Evolutionary conservation across 1,140 invertebrate genomes (phyloP).

Genomic region (Helicoverpa armigera): DNA sequence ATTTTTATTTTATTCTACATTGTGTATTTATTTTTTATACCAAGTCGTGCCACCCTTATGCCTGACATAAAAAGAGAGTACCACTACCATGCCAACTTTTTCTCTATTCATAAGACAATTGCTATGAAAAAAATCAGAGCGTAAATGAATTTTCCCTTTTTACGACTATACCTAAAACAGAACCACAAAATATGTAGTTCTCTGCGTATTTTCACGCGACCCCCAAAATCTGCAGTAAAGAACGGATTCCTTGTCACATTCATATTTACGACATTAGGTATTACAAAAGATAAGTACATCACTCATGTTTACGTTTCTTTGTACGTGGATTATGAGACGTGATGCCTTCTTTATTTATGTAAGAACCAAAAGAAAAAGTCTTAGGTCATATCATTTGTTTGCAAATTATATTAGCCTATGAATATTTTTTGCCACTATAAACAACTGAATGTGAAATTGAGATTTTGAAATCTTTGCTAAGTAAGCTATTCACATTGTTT

Average conservation of each 20-base stretch:
- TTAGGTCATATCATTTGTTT: slow-evolving; percentile 69
- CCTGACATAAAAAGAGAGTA: slow-evolving; percentile 28
- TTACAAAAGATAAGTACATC: slow-evolving; percentile 74
- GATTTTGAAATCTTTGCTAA: too few species aligned
- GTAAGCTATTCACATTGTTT: neutral
- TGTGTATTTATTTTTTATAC: slow-evolving; percentile 30
- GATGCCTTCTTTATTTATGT: slow-evolving; percentile 76
- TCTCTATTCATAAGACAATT: slow-evolving; percentile 49
- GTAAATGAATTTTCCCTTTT: slow-evolving; percentile 48
- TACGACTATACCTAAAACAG: slow-evolving; percentile 47
- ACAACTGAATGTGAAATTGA: slow-evolving; percentile 30
- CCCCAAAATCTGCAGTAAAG: slow-evolving; percentile 54
- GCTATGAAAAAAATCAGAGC: slow-evolving; percentile 46
- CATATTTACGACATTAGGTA: slow-evolving; percentile 62
- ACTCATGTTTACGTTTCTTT: slow-evolving; percentile 79
- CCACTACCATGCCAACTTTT: slow-evolving; percentile 41
- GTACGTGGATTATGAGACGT: slow-evolving; percentile 82
- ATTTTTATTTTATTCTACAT: slow-evolving; percentile 13
- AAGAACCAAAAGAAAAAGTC: slow-evolving; percentile 62
- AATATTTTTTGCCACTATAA: slow-evolving; percentile 65
- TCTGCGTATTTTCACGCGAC: slow-evolving; percentile 27
- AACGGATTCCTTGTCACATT: slow-evolving; percentile 64
- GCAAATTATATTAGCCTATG: slow-evolving; percentile 76
- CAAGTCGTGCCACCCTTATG: slow-evolving; percentile 2
- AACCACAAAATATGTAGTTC: slow-evolving; percentile 45